These are phyloP conservation scores for Thelaira solivaga DNA, from an alignment of 2,888 invertebrate genomes.

Conservation along the genomic window DNA sequence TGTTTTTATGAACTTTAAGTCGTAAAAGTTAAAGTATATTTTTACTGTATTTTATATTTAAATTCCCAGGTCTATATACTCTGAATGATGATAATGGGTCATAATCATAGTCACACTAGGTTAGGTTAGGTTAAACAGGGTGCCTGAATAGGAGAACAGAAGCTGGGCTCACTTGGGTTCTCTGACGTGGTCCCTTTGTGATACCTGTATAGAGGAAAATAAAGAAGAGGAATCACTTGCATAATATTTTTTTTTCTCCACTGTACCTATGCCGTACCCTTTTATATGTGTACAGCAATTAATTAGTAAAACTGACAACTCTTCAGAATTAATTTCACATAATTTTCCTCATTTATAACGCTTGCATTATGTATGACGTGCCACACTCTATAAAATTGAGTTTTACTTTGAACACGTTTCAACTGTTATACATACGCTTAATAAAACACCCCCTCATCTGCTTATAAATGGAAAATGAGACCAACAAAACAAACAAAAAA, in stretches of 20 bases:
- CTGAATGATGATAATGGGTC: too few relatives aligned
- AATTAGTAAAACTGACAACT: slow-evolving; percentile 62
- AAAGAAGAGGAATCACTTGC: too few relatives aligned
- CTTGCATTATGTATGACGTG: background rate
- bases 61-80: too few relatives aligned
- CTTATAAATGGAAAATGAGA: slow-evolving; percentile 43
- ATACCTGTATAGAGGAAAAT: too few relatives aligned
- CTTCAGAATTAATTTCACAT: slow-evolving; percentile 60
- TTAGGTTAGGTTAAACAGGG: too few relatives aligned
- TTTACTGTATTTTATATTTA: too few relatives aligned
- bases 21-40: too few relatives aligned
- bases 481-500: slow-evolving; percentile 2
- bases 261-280: slow-evolving; percentile 8
- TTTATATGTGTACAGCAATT: slow-evolving; percentile 46
- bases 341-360: slow-evolving; percentile 41
- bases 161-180: too few relatives aligned
- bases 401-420: slow-evolving; percentile 4
- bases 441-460: slow-evolving; percentile 9
- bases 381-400: slow-evolving; percentile 19
- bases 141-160: too few relatives aligned
- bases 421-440: background rate
- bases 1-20: too few relatives aligned
- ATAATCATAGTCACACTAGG: too few relatives aligned
- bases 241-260: background rate
- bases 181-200: too few relatives aligned